These are phyloP conservation scores for Euclidia mi DNA, from an alignment of 2,888 invertebrate species.

Conservation along the genomic window DNA sequence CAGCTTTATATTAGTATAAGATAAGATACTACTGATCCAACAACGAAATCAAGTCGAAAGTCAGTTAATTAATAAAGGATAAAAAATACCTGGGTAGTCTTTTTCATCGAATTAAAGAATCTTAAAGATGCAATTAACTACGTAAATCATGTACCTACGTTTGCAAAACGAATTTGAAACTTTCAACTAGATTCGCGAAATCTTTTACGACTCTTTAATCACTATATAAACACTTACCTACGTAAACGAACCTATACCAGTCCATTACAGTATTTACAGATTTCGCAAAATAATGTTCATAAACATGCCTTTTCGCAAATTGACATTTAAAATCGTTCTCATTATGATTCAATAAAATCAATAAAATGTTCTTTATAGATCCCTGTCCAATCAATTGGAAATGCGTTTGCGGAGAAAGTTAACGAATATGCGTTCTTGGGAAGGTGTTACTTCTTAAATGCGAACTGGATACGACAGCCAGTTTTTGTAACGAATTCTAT, in stretches of 20 bases:
- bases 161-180: background rate
- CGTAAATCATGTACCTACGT: no score
- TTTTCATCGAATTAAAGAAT: no score
- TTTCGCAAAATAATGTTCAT: slow-evolving; percentile 21
- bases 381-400: slow-evolving; percentile 60
- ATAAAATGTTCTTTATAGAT: slow-evolving; percentile 43
- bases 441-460: slow-evolving; percentile 52
- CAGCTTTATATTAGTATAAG: no score
- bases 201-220: background rate
- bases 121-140: no score
- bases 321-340: slow-evolving; percentile 21
- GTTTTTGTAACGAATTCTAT: slow-evolving; percentile 41
- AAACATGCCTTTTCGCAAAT: slow-evolving; percentile 17
- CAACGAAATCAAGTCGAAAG: no score
- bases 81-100: no score
- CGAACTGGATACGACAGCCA: slow-evolving; percentile 39
- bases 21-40: no score
- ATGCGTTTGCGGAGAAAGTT: slow-evolving; percentile 71
- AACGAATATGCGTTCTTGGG: slow-evolving; percentile 50
- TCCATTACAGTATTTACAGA: slow-evolving; percentile 1
- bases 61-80: no score
- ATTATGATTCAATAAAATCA: slow-evolving; percentile 37
- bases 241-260: background rate
- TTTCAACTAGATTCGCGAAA: background rate
- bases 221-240: background rate